phyloP scores from a whole-genome alignment of 2,888 invertebrate genomes.

The Molorchus minor region DNA sequence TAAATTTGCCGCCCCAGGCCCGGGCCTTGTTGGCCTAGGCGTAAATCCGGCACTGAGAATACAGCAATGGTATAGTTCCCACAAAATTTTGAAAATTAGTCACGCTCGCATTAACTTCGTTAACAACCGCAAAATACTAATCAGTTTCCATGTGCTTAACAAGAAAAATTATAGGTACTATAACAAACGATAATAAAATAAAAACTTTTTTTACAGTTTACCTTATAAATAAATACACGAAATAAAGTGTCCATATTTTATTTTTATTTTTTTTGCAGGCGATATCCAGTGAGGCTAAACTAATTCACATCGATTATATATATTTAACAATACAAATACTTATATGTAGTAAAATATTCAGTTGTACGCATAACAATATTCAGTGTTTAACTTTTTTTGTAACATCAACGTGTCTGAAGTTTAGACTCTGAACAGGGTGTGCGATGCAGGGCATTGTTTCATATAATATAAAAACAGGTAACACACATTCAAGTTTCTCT shows the following conservation, averaged over 20 bases:
- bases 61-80: too few relatives aligned
- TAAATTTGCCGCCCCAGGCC: too few relatives aligned
- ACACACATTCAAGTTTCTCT: slow-evolving; percentile 11
- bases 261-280: slow-evolving; percentile 33
- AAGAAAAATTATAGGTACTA: too few relatives aligned
- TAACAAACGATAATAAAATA: too few relatives aligned
- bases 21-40: too few relatives aligned
- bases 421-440: slow-evolving; percentile 1
- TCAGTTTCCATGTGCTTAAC: too few relatives aligned
- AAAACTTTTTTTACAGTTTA: too few relatives aligned
- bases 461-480: slow-evolving; percentile 17
- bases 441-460: slow-evolving; percentile 12
- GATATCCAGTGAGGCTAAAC: slow-evolving; percentile 41
- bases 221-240: neutral
- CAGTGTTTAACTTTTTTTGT: neutral
- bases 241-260: slow-evolving; percentile 1
- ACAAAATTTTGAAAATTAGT: too few relatives aligned
- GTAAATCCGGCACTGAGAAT: too few relatives aligned
- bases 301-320: slow-evolving; percentile 37
- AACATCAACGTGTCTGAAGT: slow-evolving; percentile 3
- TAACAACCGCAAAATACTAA: too few relatives aligned
- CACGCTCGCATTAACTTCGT: too few relatives aligned
- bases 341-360: slow-evolving; percentile 23
- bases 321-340: slow-evolving; percentile 35
- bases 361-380: slow-evolving; percentile 20